These are phyloP conservation scores for Heteropelma amictum DNA, from an alignment of 2,888 invertebrate genomes.

Conservation along the genomic window DNA sequence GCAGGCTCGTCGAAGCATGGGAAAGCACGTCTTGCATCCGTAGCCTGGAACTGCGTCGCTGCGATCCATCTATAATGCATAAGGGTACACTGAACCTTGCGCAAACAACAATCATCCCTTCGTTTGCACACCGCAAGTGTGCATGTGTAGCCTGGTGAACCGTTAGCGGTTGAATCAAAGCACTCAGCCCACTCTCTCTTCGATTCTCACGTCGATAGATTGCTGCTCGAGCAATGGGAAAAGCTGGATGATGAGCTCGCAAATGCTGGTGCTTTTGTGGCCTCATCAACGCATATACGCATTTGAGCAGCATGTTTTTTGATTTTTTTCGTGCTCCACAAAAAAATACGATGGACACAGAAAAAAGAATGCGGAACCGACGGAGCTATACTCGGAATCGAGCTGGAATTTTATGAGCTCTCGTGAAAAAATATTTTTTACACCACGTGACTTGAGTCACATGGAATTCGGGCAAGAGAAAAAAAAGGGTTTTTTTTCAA, in stretches of 20 bases:
- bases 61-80: slow-evolving; percentile 85
- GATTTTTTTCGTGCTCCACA: no score
- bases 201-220: neutral
- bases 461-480: no score
- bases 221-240: slow-evolving; percentile 5
- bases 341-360: no score
- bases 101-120: slow-evolving; percentile 52
- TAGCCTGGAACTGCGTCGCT: slow-evolving; percentile 90
- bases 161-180: slow-evolving; percentile 31
- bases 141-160: slow-evolving; percentile 35
- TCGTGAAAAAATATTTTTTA: no score
- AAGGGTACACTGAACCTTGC: slow-evolving; percentile 41
- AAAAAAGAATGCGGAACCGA: no score
- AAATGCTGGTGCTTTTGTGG: no score
- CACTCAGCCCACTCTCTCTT: neutral
- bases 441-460: no score
- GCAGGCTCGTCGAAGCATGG: slow-evolving; percentile 94
- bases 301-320: no score
- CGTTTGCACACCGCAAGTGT: slow-evolving; percentile 22
- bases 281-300: no score
- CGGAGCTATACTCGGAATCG: no score
- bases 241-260: slow-evolving; percentile 26
- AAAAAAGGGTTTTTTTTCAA: no score
- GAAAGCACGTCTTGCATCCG: slow-evolving; percentile 89
- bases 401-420: no score